Conservation (phyloP, 1,140 invertebrate genomes). For the Caligus rogercresseyi region DNA sequence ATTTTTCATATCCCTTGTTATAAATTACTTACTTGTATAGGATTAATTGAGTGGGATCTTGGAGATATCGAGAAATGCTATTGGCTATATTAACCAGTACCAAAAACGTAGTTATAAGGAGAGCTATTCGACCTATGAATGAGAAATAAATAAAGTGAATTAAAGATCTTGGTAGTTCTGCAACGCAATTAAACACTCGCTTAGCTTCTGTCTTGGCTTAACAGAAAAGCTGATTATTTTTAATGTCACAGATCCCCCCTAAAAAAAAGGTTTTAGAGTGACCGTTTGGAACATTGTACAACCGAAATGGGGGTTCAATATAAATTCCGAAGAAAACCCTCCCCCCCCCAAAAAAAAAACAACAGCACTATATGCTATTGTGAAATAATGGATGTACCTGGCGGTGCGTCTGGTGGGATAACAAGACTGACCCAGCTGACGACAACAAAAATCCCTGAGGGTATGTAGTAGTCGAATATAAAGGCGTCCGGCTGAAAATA, state of each 20-base stretch:
- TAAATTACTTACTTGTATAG: constrained; percentile 1
- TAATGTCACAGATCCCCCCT: too few species aligned
- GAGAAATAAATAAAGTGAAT: not conserved
- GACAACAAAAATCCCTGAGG: constrained; percentile 1
- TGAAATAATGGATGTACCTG: not conserved
- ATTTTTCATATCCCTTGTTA: too few species aligned
- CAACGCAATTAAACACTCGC: too few species aligned
- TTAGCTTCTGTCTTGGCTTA: too few species aligned
- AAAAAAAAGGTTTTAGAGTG: too few species aligned
- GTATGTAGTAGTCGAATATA: constrained; percentile 1
- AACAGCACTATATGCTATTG: too few species aligned
- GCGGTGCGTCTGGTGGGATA: constrained; percentile 3
- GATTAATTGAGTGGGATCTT: constrained; percentile 1
- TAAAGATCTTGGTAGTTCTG: too few species aligned
- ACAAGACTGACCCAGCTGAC: constrained; percentile 10
- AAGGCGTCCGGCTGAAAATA: not conserved
- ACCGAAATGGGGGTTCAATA: too few species aligned
- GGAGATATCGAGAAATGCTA: constrained; percentile 5
- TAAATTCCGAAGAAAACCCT: too few species aligned
- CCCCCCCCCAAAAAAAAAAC: too few species aligned
- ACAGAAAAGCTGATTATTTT: too few species aligned
- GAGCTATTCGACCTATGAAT: not conserved
- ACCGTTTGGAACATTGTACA: too few species aligned
- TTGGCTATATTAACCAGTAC: constrained; percentile 9
- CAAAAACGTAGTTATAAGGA: constrained; percentile 1